Conservation (phyloP, 2,797 vertebrate species). For the Rhinichthys osculus region DNA sequence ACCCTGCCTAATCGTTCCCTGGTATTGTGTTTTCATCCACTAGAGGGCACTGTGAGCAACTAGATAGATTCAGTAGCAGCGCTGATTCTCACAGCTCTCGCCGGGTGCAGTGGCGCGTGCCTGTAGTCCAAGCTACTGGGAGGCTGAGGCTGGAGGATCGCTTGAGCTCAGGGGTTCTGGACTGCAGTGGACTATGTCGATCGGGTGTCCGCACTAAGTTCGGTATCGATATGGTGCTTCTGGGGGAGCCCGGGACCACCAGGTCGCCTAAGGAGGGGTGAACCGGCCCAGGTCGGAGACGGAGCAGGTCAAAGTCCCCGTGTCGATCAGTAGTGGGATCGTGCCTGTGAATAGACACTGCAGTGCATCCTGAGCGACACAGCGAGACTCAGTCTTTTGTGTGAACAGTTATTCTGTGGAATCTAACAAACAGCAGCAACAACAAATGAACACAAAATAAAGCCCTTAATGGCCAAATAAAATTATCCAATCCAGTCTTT, state of each 20-base stretch:
- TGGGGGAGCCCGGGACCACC: slow-evolving; percentile 57
- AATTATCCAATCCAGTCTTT: too few species aligned
- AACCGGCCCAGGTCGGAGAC: slow-evolving; percentile 57
- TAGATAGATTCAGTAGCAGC: too few species aligned
- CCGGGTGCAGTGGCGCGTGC: too few species aligned
- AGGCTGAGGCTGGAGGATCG: slow-evolving; percentile 74
- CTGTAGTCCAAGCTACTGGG: slow-evolving; percentile 57
- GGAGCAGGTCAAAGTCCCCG: slow-evolving; percentile 63
- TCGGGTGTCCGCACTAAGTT: slow-evolving; percentile 60
- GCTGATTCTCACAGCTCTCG: too few species aligned
- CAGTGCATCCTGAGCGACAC: background rate
- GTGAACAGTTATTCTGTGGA: background rate
- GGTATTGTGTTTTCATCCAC: too few species aligned
- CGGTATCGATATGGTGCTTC: slow-evolving; percentile 61
- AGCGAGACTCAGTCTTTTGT: background rate
- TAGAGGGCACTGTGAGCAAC: too few species aligned
- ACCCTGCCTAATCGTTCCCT: too few species aligned
- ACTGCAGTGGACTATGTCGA: slow-evolving; percentile 65
- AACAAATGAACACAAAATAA: too few species aligned
- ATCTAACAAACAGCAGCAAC: too few species aligned
- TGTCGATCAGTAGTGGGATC: slow-evolving; percentile 55
- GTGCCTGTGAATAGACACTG: slow-evolving; percentile 11
- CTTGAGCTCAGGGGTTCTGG: slow-evolving; percentile 78
- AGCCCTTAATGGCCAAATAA: too few species aligned
- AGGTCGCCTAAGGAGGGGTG: slow-evolving; percentile 58